Evolutionary conservation across 2,888 invertebrate species (phyloP), one percentile per base, ranked within the genome.

Genomic region (Drosophila niveifrons): DNA sequence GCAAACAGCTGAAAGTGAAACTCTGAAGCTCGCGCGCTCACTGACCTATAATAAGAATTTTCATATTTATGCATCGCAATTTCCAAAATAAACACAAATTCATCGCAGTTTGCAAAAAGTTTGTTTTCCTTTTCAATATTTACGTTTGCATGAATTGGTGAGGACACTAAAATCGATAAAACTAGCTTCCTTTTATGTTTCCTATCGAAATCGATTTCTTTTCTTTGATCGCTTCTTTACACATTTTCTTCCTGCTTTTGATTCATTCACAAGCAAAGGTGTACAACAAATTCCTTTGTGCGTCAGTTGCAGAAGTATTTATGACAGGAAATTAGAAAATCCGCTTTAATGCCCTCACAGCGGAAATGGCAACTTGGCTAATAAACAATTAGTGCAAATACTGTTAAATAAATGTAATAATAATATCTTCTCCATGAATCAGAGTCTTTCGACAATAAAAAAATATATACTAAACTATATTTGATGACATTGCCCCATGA

Each of bases 21-120:
- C 23, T 23, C 23, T 23, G 2, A 23, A 23, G 23, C 23, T 17
- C 17, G 17, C 78, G 80, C 84, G 81, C 85, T 75, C 80, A 83
- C 86, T 84, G 84, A 84, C 84, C 84, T 84, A 85, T 84, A 82
- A 84, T 84, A 84, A 86, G 71, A 78, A 71, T 78, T 80, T 85
- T 68, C 57, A 69, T 66, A 78, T 78, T 72, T 57, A 71, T 63
- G 44, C 67, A 52, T 52, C 44, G 66, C 41, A 46, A 53, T 51
- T 43, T 9, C 28, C 48, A 39, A 23, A 46, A 23, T 4, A 23
- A 23, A 23, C 23, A 23, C 23, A 23, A 23, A 23, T 23, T 4
- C 4, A 18, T 23, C 41, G 39, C 39, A 39, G 39, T 13, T 39
- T 39, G 7, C n/a, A 39, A 13, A 13, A 41, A 39, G 36, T 36